Percentiles rank a stretch among this genome's conserved stretches.
Evolutionary conservation across 1,140 invertebrate genomes (phyloP).

Genomic region (Sycophila sp.): DNA sequence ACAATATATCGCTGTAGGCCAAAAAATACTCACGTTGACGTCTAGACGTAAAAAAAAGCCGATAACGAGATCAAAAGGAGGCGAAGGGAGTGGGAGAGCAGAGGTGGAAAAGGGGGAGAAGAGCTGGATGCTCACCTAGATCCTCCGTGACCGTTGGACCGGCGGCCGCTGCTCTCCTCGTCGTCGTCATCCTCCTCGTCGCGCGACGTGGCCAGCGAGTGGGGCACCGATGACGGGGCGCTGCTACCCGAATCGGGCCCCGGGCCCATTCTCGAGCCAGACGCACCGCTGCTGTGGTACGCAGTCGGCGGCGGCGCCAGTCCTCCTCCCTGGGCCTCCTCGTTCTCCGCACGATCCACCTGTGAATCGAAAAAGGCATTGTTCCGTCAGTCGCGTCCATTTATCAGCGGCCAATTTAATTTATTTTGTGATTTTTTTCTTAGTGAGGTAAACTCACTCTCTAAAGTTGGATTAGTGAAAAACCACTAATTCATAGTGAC

Average conservation of each 20-base stretch:
- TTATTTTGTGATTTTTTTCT: too few relatives aligned
- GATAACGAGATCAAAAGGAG: too few relatives aligned
- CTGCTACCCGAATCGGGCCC: slow-evolving; percentile 63
- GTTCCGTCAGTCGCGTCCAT: too few relatives aligned
- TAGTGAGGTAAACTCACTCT: too few relatives aligned
- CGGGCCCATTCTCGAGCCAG: slow-evolving; percentile 62
- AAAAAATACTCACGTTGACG: too few relatives aligned
- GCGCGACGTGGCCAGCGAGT: slow-evolving; percentile 62
- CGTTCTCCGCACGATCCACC: slow-evolving; percentile 65
- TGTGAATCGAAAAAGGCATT: slow-evolving; percentile 45
- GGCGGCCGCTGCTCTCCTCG: slow-evolving; percentile 59
- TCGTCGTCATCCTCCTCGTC: slow-evolving; percentile 64
- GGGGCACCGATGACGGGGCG: slow-evolving; percentile 61
- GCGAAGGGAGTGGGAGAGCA: too few relatives aligned
- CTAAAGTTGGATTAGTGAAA: too few relatives aligned
- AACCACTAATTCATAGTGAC: too few relatives aligned
- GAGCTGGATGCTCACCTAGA: slow-evolving; percentile 45
- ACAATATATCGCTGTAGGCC: too few relatives aligned
- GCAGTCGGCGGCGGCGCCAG: slow-evolving; percentile 52
- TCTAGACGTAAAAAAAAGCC: too few relatives aligned
- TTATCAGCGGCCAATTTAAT: too few relatives aligned
- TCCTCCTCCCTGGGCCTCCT: slow-evolving; percentile 61
- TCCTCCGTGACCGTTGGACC: slow-evolving; percentile 57
- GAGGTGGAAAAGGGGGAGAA: too few relatives aligned
- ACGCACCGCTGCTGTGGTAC: slow-evolving; percentile 45